Percentiles rank a stretch among this genome's conserved stretches.
These are phyloP conservation scores for Microtus richardsoni DNA, from an alignment of 2,113 vertebrate species.

Conservation along the genomic window DNA sequence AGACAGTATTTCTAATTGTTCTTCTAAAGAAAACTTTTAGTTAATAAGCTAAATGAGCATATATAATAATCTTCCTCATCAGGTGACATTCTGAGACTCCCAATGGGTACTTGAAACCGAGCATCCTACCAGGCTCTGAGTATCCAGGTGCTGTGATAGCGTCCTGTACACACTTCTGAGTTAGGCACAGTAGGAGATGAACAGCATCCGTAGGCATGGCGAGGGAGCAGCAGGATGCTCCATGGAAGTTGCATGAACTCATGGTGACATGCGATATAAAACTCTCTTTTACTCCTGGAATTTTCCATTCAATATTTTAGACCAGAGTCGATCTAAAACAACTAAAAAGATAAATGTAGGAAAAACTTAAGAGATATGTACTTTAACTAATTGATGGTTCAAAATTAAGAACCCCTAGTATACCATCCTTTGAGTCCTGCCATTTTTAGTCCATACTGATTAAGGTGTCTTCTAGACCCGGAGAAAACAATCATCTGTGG, in stretches of 20 bases:
- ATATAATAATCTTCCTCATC: too few relatives aligned
- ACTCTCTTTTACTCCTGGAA: neutral
- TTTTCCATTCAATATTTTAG: neutral
- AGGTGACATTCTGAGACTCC: neutral
- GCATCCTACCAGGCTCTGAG: neutral
- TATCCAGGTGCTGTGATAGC: neutral
- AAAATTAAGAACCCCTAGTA: neutral
- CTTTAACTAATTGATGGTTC: neutral
- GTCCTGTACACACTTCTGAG: neutral
- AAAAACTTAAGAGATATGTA: neutral
- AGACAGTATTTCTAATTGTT: neutral
- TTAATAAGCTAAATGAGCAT: neutral
- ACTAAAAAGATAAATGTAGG: too few relatives aligned
- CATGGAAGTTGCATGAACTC: neutral
- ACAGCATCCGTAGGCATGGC: neutral
- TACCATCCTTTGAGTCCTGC: neutral
- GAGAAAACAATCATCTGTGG: neutral
- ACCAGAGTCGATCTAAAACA: neutral
- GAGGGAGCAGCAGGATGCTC: neutral
- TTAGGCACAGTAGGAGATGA: neutral
- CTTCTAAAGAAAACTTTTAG: neutral
- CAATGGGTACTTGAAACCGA: neutral
- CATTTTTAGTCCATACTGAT: neutral
- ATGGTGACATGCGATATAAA: neutral
- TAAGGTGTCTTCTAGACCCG: neutral